Conservation (phyloP, 2,888 invertebrate species). For the Crematogaster levior region DNA sequence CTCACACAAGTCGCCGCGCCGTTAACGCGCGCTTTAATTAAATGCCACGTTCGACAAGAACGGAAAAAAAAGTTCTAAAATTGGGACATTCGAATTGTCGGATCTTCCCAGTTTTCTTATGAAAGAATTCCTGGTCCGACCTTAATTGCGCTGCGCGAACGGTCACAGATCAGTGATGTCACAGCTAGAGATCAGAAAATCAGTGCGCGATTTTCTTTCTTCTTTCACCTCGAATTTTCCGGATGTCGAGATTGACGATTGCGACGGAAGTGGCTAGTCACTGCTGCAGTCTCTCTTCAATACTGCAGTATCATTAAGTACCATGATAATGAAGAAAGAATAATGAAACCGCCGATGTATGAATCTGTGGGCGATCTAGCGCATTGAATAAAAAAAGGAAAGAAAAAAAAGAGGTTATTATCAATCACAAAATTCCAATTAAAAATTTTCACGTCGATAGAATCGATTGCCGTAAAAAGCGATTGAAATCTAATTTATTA, state of each 20-base stretch:
- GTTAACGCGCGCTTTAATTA: conserved; percentile 40
- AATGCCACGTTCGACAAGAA: conserved; percentile 27
- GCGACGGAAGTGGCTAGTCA: conserved; percentile 36
- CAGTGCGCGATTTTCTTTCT: not conserved
- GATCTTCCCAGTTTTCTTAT: conserved; percentile 4
- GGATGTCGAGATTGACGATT: not conserved
- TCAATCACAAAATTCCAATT: conserved; percentile 26
- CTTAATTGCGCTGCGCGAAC: conserved; percentile 43
- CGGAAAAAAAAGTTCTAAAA: conserved; percentile 8
- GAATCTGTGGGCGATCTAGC: not conserved
- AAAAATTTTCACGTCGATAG: conserved; percentile 24
- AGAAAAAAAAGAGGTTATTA: conserved; percentile 27
- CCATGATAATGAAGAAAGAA: conserved; percentile 56
- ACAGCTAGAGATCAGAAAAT: not conserved
- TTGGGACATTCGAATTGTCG: conserved; percentile 24
- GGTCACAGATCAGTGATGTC: conserved; percentile 26
- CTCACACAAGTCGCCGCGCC: not conserved
- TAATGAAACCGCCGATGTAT: conserved; percentile 51
- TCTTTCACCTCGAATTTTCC: not conserved
- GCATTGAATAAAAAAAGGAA: not conserved
- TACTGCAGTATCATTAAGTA: conserved; percentile 16
- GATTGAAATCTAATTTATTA: conserved; percentile 50
- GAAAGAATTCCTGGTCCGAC: conserved; percentile 27
- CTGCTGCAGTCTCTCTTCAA: not conserved
- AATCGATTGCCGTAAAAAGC: conserved; percentile 43